These are phyloP conservation scores for Orgyia antiqua DNA, from an alignment of 2,888 invertebrate species.

Conservation along the genomic window DNA sequence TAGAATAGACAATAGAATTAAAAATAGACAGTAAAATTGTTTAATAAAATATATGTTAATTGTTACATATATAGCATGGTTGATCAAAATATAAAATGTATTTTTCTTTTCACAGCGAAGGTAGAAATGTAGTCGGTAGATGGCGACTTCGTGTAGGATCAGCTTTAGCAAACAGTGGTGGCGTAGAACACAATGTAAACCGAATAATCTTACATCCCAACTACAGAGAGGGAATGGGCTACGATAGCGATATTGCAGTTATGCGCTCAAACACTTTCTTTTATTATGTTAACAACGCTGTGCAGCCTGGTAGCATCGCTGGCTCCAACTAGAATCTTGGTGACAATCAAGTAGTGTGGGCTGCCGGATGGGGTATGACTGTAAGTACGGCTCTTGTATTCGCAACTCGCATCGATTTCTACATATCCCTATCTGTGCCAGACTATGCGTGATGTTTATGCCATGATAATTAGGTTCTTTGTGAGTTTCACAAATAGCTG, in stretches of 20 bases:
- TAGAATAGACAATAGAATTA: no score
- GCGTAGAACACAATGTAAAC: constrained; percentile 21
- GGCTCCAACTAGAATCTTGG: constrained; percentile 33
- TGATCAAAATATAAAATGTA: no score
- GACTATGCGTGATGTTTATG: no score
- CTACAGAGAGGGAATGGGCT: constrained; percentile 30
- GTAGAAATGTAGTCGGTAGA: constrained; percentile 15
- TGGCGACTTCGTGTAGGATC: constrained; percentile 47
- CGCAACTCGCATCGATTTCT: no score
- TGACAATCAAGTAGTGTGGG: constrained; percentile 40
- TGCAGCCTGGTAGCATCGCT: constrained; percentile 30
- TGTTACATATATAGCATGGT: no score
- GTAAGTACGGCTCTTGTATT: constrained; percentile 23
- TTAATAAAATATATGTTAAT: no score
- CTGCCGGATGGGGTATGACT: constrained; percentile 56
- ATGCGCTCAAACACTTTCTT: constrained; percentile 21
- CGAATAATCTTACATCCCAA: constrained; percentile 34
- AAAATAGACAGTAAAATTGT: no score
- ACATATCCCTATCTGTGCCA: no score
- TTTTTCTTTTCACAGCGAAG: no score
- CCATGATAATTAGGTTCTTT: no score
- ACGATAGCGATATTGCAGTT: constrained; percentile 45
- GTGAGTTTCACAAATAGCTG: no score
- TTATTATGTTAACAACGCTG: constrained; percentile 23
- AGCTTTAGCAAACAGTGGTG: constrained; percentile 40